Evolutionary conservation across 2,113 vertebrate genomes (phyloP).

Genomic region (Elaphurus davidianus): DNA sequence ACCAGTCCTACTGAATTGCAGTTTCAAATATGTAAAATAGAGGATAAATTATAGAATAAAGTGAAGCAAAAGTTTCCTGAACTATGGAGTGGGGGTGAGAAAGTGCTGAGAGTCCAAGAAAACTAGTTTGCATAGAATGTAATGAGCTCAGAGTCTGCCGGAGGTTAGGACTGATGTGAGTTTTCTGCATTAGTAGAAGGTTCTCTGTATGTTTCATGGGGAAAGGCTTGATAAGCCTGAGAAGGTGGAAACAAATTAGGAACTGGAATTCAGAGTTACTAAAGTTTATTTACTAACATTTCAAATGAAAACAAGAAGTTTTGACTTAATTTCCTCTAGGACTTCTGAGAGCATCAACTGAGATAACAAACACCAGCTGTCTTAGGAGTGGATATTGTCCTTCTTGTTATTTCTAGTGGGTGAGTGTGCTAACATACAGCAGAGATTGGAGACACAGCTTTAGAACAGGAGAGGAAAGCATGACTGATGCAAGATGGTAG

Average conservation of each 20-base stretch:
- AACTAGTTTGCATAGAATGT: not conserved
- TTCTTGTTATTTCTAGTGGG: not conserved
- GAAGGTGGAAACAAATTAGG: not conserved
- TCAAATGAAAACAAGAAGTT: not conserved
- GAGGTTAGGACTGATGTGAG: not conserved
- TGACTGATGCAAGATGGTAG: not conserved
- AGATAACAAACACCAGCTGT: not conserved
- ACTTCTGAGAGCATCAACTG: not conserved
- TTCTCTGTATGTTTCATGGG: not conserved
- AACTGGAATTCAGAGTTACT: not conserved
- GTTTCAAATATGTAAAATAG: not conserved
- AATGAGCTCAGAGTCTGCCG: not conserved
- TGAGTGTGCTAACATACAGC: fast-evolving
- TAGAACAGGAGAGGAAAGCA: not conserved
- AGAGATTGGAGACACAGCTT: not conserved
- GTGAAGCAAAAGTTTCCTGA: not conserved
- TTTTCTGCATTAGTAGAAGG: not conserved
- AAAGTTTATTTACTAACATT: not conserved
- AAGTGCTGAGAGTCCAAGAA: not conserved
- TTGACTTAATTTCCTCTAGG: not conserved
- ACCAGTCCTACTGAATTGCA: not conserved
- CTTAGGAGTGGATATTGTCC: not conserved
- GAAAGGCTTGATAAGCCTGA: not conserved
- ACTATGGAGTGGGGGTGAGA: not conserved
- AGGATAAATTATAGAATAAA: not conserved